A percentile compares a stretch with the other conserved stretches of the same genome.
phyloP scores from a whole-genome alignment of 2,797 vertebrate species.

The Chaunax sp. region DNA sequence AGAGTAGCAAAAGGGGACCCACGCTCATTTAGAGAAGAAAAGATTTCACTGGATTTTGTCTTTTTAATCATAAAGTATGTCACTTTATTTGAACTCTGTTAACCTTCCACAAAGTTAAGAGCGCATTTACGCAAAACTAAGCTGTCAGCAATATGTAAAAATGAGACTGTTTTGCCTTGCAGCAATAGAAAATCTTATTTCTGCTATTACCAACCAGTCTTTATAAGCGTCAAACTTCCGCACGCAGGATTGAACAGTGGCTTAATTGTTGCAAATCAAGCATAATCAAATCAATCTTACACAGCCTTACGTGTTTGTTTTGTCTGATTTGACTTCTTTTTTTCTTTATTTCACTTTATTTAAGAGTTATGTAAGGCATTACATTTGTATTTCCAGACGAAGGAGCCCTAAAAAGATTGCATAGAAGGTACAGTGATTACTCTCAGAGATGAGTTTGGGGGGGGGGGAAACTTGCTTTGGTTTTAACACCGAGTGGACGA shows the following conservation, averaged over 20 bases:
- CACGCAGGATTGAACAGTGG: slow-evolving; percentile 41
- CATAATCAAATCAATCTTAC: slow-evolving; percentile 40
- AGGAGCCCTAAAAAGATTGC: neutral
- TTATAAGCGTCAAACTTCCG: slow-evolving; percentile 13
- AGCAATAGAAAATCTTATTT: slow-evolving; percentile 18
- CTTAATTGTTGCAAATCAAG: slow-evolving; percentile 47
- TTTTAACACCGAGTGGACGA: slow-evolving; percentile 12
- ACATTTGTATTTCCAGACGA: neutral
- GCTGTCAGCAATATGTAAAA: slow-evolving; percentile 9
- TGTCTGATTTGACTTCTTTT: slow-evolving; percentile 15
- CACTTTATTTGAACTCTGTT: neutral
- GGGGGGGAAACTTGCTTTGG: neutral
- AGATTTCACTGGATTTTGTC: slow-evolving; percentile 19
- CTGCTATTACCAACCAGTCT: neutral
- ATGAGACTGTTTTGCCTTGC: neutral
- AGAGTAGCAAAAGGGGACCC: slow-evolving; percentile 29
- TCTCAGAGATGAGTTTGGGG: too few species aligned
- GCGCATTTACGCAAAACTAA: slow-evolving; percentile 30
- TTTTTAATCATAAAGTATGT: neutral
- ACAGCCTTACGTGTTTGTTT: slow-evolving; percentile 35
- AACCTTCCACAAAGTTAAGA: neutral
- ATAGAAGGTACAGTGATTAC: too few species aligned
- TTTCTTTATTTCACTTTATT: slow-evolving; percentile 20
- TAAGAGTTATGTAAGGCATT: neutral
- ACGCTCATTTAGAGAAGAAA: slow-evolving; percentile 24